Percentiles rank a stretch among this genome's conserved stretches.
Evolutionary conservation across 2,113 vertebrate species (phyloP).

Genomic region (Trichomycterus rosablanca): DNA sequence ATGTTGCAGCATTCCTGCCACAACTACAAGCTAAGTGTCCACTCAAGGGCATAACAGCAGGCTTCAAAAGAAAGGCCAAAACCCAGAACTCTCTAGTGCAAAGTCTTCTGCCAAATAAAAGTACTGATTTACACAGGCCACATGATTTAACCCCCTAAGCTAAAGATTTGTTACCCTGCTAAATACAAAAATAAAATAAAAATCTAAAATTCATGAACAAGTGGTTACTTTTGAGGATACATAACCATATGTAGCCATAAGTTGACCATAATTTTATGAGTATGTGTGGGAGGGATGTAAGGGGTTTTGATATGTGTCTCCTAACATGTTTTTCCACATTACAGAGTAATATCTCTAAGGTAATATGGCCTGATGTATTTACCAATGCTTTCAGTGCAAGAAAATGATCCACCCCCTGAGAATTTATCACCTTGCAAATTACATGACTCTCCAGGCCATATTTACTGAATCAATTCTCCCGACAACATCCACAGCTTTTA

Average conservation of each 20-base stretch:
- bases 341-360: constrained; percentile 31
- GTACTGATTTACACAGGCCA: no score
- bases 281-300: no score
- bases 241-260: no score
- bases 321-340: no score
- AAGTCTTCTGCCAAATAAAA: no score
- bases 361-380: constrained; percentile 45
- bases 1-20: constrained; percentile 6
- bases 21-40: constrained; percentile 3
- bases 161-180: background rate
- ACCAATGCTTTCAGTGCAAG: constrained; percentile 40
- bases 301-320: no score
- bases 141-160: constrained; percentile 6
- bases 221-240: no score
- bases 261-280: no score
- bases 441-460: constrained; percentile 41
- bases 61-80: constrained; percentile 2
- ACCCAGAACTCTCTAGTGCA: background rate
- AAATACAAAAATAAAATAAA: background rate
- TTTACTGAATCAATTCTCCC: constrained; percentile 50
- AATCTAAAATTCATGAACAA: no score
- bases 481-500: constrained; percentile 40
- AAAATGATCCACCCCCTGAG: constrained; percentile 36
- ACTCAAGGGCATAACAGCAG: constrained; percentile 18
- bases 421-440: constrained; percentile 39